phyloP scores from a whole-genome alignment of 2,888 invertebrate genomes.

The Choreutis nemorana region DNA sequence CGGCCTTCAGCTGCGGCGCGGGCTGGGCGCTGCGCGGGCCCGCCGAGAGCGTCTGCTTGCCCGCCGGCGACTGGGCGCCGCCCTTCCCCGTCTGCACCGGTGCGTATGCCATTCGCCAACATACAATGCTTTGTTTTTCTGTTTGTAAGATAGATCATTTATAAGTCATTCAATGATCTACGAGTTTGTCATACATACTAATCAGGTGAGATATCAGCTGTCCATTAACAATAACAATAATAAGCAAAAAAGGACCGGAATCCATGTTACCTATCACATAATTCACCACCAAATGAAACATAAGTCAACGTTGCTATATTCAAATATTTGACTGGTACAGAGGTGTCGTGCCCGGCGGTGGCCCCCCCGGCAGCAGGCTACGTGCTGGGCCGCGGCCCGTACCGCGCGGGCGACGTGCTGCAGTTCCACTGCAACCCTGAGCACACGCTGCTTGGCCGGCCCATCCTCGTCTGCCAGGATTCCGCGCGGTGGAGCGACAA shows the following conservation, averaged over 20 bases:
- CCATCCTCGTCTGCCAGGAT: constrained; percentile 90
- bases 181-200: too few species aligned
- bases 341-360: constrained; percentile 82
- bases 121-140: too few species aligned
- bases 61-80: constrained; percentile 81
- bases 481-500: constrained; percentile 86
- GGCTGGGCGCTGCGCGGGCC: constrained; percentile 81
- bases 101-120: too few species aligned
- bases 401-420: constrained; percentile 84
- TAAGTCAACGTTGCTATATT: too few species aligned
- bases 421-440: constrained; percentile 89
- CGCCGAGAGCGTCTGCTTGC: constrained; percentile 77
- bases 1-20: constrained; percentile 80
- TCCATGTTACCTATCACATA: too few species aligned
- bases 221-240: too few species aligned
- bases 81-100: constrained; percentile 81
- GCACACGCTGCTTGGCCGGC: constrained; percentile 88
- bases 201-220: too few species aligned
- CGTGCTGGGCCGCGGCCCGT: constrained; percentile 79
- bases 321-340: constrained; percentile 59
- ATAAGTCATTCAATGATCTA: too few species aligned
- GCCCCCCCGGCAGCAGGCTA: constrained; percentile 80
- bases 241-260: too few species aligned
- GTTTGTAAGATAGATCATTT: too few species aligned
- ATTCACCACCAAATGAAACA: too few species aligned